Base-by-base conservation (phyloP, 2,888 invertebrate species). In the Empis stercorea region DNA sequence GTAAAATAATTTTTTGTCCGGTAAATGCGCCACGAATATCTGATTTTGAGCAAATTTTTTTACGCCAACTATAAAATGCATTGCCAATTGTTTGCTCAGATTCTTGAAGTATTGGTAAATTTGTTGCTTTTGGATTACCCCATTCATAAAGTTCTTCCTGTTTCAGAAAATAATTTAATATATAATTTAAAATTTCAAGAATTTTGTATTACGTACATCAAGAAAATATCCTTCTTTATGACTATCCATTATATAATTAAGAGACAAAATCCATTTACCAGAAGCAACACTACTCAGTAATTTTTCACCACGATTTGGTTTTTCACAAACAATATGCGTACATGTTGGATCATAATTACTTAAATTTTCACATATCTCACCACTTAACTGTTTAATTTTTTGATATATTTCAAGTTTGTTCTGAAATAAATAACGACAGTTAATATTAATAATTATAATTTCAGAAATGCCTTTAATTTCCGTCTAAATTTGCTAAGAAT, bases 191-290 rank as follows among this genome's bases (percentile, higher is more conserved):
- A n/a, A 7, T n/a, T 13, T 13, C 34, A 32, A 13, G 9, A 32
- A 32, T 5, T 13, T 4, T 5, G 9, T 32, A 32, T 32, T 34
- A 34, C 46, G 48, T 56, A 86, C 87, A 58, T 78, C 66, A 4
- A 87, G 62, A 60, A 88, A 85, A 49, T 59, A 59, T 1, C 77
- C 76, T 2, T 70, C 71, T 23, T 74, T 71, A 10, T 76, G 66
- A 47, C 84, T 86, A 41, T 81, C 74, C 6, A 78, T 76, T 2
- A 93, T 68, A 59, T 89, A 95, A 0, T 79, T 76, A 2, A 80
- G 76, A 57, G 87, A 86, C n/a, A 94, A 67, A 11, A 94, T 76
- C 92, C 92, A 94, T 57, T 86, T 82, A 15, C 95, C 94, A 0
- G 86, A 76, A 0, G 94, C 92, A 50, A 95, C 79, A 49, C 84